phyloP scores from a whole-genome alignment of 2,888 invertebrate genomes.

The Minunthozetes semirufus region DNA sequence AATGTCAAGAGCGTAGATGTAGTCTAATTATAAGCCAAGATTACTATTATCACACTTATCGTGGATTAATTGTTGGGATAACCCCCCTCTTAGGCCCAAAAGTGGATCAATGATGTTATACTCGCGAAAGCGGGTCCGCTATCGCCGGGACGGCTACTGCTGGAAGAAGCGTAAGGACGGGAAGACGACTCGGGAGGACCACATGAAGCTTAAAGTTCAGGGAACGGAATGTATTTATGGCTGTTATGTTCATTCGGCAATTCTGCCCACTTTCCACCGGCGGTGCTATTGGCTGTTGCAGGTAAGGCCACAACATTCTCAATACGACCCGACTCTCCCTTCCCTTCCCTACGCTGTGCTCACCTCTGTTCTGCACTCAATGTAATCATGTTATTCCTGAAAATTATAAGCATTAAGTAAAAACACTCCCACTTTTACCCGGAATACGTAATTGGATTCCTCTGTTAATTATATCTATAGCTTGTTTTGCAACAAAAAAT shows the following conservation, averaged over 20 bases:
- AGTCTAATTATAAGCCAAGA: too few relatives aligned
- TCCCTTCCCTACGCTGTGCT: too few relatives aligned
- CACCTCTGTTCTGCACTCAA: too few relatives aligned
- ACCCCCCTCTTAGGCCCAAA: conserved; percentile 70
- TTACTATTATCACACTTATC: too few relatives aligned
- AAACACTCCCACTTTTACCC: too few relatives aligned
- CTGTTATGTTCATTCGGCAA: conserved; percentile 97
- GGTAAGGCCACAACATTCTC: conserved; percentile 55
- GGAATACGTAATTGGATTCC: too few relatives aligned
- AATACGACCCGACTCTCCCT: background rate
- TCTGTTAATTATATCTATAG: too few relatives aligned
- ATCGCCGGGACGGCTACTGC: conserved; percentile 92
- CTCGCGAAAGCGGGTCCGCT: conserved; percentile 89
- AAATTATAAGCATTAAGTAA: too few relatives aligned
- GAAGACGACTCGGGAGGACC: conserved; percentile 95
- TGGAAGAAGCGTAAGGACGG: conserved; percentile 99
- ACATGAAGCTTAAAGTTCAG: conserved; percentile 98
- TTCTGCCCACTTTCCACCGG: conserved; percentile 95
- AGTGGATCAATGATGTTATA: conserved; percentile 95
- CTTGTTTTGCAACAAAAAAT: too few relatives aligned
- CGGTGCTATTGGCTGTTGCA: conserved; percentile 96
- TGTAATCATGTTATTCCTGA: too few relatives aligned
- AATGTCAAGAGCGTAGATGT: too few relatives aligned
- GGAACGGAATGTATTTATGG: conserved; percentile 97
- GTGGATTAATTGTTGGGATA: too few relatives aligned